Conservation (phyloP, 1,140 invertebrate species). For the Sitodiplosis mosellana region DNA sequence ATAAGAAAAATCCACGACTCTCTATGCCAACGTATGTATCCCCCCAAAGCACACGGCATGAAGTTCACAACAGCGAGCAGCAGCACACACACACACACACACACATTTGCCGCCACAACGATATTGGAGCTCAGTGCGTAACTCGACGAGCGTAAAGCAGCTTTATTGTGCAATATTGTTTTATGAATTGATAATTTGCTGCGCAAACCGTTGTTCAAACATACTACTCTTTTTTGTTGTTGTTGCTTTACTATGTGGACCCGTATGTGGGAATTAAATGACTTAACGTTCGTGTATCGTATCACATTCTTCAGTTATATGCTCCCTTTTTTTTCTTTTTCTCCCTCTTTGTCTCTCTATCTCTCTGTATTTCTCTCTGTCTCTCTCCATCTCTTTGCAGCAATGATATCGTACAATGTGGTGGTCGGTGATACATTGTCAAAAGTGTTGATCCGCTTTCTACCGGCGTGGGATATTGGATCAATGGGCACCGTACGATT, state of each 20-base stretch:
- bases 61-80: too few species aligned
- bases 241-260: not conserved
- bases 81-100: too few species aligned
- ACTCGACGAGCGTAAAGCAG: too few species aligned
- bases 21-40: too few species aligned
- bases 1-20: too few species aligned
- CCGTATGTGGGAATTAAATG: not conserved
- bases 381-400: slow-evolving; percentile 31
- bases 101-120: too few species aligned
- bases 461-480: slow-evolving; percentile 25
- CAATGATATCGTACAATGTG: slow-evolving; percentile 82
- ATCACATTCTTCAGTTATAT: not conserved
- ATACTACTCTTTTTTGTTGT: not conserved
- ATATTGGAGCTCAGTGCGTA: too few species aligned
- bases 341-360: not conserved
- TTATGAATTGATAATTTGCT: not conserved
- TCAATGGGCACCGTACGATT: slow-evolving; percentile 40
- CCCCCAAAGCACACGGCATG: too few species aligned
- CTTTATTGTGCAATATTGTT: too few species aligned
- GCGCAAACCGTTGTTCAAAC: not conserved
- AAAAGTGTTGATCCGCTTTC: slow-evolving; percentile 53
- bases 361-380: not conserved
- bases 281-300: not conserved
- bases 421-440: slow-evolving; percentile 79
- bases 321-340: not conserved